Evolutionary conservation across 2,797 vertebrate species (phyloP).

Genomic region (Notoglanidium macrostoma): DNA sequence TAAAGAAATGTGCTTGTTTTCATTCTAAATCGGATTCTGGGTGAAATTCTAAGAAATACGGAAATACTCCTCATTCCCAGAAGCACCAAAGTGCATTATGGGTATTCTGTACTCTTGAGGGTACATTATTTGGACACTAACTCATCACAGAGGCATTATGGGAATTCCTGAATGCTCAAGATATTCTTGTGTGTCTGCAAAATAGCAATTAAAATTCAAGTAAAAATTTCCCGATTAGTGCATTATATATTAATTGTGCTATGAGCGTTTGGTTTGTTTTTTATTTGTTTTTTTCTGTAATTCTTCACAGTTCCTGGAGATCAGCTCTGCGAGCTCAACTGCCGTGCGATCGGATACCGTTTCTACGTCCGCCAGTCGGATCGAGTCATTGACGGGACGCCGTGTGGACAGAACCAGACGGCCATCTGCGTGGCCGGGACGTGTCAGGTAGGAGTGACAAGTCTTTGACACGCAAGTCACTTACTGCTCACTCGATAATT

Average conservation of each 20-base stretch:
- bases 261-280: neutral
- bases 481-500: neutral
- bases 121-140: neutral
- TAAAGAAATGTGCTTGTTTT: conserved; percentile 3
- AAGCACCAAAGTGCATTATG: neutral
- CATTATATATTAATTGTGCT: neutral
- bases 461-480: neutral
- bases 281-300: neutral
- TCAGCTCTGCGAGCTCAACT: conserved; percentile 90
- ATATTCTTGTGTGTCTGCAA: neutral
- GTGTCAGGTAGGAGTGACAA: conserved; percentile 82
- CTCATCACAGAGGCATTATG: neutral
- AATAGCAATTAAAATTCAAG: too few relatives aligned
- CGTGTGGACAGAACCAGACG: conserved; percentile 82
- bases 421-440: conserved; percentile 86
- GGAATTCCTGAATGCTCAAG: neutral
- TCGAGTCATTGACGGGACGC: conserved; percentile 89
- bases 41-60: too few relatives aligned
- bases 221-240: neutral
- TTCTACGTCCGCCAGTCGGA: conserved; percentile 91
- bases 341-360: conserved; percentile 88
- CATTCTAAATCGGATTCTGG: neutral
- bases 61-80: neutral
- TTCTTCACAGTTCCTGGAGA: conserved; percentile 76
- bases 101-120: neutral